phyloP scores from a whole-genome alignment of 2,888 invertebrate species.

The Caenorhabditis becei region DNA sequence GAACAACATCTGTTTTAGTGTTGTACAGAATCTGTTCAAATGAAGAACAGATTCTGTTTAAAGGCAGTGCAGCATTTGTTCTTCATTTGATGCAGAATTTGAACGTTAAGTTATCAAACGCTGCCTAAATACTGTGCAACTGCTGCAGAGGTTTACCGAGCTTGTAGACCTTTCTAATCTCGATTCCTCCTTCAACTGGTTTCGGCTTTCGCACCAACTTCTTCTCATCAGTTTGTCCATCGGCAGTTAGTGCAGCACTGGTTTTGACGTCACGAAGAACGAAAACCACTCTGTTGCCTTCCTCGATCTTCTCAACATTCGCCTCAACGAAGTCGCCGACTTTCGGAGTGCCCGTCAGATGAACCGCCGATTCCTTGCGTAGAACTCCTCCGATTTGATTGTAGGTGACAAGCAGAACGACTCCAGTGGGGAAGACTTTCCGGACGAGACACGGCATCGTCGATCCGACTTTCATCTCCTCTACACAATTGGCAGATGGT shows the following conservation, averaged over 20 bases:
- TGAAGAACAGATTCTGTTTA: too few relatives aligned
- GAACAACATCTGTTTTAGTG: too few relatives aligned
- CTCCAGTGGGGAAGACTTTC: constrained; percentile 67
- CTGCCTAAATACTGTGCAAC: too few relatives aligned
- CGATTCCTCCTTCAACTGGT: constrained; percentile 22
- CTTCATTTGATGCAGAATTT: too few relatives aligned
- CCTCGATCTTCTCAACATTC: constrained; percentile 58
- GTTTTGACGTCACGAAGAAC: constrained; percentile 26
- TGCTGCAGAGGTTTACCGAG: too few relatives aligned
- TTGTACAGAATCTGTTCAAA: too few relatives aligned
- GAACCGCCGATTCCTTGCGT: constrained; percentile 23
- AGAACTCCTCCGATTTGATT: constrained; percentile 64
- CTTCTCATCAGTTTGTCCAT: constrained; percentile 27
- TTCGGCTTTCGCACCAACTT: constrained; percentile 50
- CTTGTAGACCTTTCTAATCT: constrained; percentile 49
- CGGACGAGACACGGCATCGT: constrained; percentile 61
- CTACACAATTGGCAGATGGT: constrained; percentile 27
- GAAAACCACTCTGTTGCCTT: constrained; percentile 40
- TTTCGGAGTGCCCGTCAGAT: constrained; percentile 30
- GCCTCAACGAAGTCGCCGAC: constrained; percentile 40
- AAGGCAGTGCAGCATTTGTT: too few relatives aligned
- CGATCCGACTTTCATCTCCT: constrained; percentile 40
- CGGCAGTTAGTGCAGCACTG: not conserved
- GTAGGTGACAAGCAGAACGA: constrained; percentile 71
- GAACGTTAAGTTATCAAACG: too few relatives aligned